Base-by-base conservation (phyloP, 2,888 invertebrate species). In the Brachypalpus laphriformis region DNA sequence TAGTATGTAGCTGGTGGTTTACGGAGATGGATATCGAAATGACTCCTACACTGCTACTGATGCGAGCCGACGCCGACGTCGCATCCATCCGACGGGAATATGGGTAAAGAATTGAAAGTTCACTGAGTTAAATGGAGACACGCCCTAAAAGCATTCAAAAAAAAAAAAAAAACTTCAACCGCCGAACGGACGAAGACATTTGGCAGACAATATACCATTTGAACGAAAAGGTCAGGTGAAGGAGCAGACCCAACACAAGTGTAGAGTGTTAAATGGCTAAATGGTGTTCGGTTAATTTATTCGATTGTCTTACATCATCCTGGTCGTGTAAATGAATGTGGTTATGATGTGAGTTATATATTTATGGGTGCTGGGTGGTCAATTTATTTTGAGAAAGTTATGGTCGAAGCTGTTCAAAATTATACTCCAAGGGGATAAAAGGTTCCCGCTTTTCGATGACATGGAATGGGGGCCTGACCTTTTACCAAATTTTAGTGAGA, bases 91-190 rank as follows among this genome's bases (percentile, higher is more conserved):
- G 9, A 61, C 25, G 6, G 31, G 31, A 63, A 22, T 42, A 42
- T 8, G 22, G 8, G 18, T n/a, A 8, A 34, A 34, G 14, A 25
- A 51, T 34, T 51, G 40, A 70, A 82, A 82, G 82, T 65, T 82
- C 65, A 82, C 31, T 34, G 51, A 71, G 59, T 57, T 74, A 49
- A 70, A 49, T 63, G 57, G 25, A 18, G 71, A 59, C 71, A 82
- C 82, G 76, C 76, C 76, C 76, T 25, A 65, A 9, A 56, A 45
- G 11, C 31, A 40, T 3, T 14, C 22, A 34, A 37, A 37, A 4
- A 61, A 31, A 51, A 57, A n/a, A n/a, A n/a, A n/a, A n/a, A n/a
- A n/a, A n/a, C n/a, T n/a, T 57, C 57, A 34, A 71, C 31, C n/a
- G n/a, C n/a, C n/a, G n/a, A n/a, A n/a, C n/a, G n/a, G 25, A 59